Percentiles rank a stretch among this genome's conserved stretches.
Conservation (phyloP, 2,797 vertebrate species). For the Falco columbarius region DNA sequence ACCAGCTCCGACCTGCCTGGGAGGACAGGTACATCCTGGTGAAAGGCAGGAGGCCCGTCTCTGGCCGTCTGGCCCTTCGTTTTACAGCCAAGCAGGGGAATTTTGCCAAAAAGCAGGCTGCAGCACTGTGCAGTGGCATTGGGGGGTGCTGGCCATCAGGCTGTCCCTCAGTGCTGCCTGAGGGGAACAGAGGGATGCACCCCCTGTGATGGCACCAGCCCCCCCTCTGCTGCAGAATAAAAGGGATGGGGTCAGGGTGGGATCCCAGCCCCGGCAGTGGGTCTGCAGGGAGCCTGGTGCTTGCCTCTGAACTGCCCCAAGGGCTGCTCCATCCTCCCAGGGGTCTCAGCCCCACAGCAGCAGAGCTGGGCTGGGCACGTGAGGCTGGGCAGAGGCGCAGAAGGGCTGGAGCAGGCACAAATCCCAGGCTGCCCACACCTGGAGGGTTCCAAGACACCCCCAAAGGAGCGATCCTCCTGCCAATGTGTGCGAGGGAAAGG, state of each 20-base stretch:
- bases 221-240: neutral
- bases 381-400: neutral
- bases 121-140: neutral
- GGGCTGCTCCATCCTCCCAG: neutral
- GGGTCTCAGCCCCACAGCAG: neutral
- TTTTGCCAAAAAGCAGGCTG: neutral
- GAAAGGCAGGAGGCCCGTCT: neutral
- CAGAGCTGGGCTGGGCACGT: accelerated
- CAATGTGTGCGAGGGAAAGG: accelerated
- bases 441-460: accelerated
- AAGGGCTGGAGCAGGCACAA: neutral
- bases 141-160: neutral
- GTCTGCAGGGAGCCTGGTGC: neutral
- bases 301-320: neutral
- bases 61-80: neutral
- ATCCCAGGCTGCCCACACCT: neutral
- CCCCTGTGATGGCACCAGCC: neutral
- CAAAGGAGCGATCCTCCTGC: neutral
- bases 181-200: accelerated
- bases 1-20: neutral
- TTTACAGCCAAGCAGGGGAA: neutral
- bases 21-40: conserved; percentile 2
- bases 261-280: neutral
- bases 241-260: neutral
- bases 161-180: accelerated